Percentiles rank a stretch among this genome's conserved stretches.
phyloP scores from a whole-genome alignment of 2,113 vertebrate species.

The Onychostoma macrolepis region DNA sequence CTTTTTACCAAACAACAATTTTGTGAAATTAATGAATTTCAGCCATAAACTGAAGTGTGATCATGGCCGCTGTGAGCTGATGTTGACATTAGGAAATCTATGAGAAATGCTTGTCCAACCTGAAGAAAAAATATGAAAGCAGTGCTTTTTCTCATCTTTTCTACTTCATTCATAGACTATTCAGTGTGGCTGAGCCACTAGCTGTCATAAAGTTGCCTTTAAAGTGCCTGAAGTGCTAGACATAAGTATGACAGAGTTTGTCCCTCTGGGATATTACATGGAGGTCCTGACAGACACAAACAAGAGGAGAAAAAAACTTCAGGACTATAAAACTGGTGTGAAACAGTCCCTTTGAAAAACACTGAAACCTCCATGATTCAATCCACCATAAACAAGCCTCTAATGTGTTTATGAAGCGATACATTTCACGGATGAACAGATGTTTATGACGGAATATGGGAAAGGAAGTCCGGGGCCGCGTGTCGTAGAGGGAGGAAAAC shows the following conservation, averaged over 20 bases:
- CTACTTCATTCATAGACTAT: background rate
- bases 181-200: background rate
- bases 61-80: background rate
- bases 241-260: conserved; percentile 36
- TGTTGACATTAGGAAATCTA: background rate
- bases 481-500: conserved; percentile 32
- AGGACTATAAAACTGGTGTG: conserved; percentile 44
- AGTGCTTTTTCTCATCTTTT: background rate
- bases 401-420: conserved; percentile 75
- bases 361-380: conserved; percentile 72
- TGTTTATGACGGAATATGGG: conserved; percentile 61
- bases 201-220: background rate
- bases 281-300: conserved; percentile 52
- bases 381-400: conserved; percentile 78
- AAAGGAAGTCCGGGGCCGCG: conserved; percentile 17
- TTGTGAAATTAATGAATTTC: background rate
- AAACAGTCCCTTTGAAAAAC: conserved; percentile 66
- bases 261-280: background rate
- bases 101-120: background rate
- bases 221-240: conserved; percentile 26
- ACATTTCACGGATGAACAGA: conserved; percentile 74
- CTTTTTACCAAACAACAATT: background rate
- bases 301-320: conserved; percentile 29
- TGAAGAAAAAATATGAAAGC: background rate
- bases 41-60: background rate